A percentile compares a stretch with the other conserved stretches of the same genome.
Evolutionary conservation across 2,113 vertebrate genomes (phyloP).

Genomic region (Microcebus ravelobensis): DNA sequence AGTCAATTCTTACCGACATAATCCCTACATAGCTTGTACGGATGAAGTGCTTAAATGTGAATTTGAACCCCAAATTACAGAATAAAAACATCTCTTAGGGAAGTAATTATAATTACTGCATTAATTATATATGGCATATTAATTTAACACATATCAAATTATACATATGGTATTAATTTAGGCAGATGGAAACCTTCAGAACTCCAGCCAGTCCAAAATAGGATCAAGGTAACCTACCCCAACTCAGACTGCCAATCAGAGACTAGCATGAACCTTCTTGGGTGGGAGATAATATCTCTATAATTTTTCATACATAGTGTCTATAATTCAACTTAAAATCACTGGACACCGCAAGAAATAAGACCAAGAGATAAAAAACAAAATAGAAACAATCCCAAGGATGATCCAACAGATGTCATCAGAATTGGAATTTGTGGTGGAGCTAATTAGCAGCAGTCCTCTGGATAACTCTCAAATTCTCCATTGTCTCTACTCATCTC

Average conservation of each 20-base stretch:
- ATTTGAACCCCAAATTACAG: background rate
- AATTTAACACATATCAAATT: too few species aligned
- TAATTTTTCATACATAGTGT: background rate
- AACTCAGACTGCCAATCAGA: background rate
- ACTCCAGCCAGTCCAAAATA: background rate
- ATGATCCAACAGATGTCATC: background rate
- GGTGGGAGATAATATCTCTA: background rate
- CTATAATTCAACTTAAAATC: background rate
- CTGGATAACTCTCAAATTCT: background rate
- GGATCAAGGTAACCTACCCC: background rate
- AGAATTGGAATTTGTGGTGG: background rate
- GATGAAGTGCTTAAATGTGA: slow-evolving; percentile 21
- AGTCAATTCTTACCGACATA: background rate
- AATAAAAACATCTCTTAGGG: background rate
- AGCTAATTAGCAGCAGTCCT: background rate
- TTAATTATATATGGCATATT: too few species aligned
- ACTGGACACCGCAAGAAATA: background rate
- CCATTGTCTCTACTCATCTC: rapidly evolving
- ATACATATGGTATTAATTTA: too few species aligned
- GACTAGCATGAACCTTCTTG: background rate
- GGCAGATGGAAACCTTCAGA: background rate
- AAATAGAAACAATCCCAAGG: background rate
- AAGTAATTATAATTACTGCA: background rate
- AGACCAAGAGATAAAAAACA: background rate
- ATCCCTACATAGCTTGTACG: background rate